Base-by-base conservation (phyloP, 37 sponge, comb jelly and placozoan genomes). In the Bolinopsis microptera region DNA sequence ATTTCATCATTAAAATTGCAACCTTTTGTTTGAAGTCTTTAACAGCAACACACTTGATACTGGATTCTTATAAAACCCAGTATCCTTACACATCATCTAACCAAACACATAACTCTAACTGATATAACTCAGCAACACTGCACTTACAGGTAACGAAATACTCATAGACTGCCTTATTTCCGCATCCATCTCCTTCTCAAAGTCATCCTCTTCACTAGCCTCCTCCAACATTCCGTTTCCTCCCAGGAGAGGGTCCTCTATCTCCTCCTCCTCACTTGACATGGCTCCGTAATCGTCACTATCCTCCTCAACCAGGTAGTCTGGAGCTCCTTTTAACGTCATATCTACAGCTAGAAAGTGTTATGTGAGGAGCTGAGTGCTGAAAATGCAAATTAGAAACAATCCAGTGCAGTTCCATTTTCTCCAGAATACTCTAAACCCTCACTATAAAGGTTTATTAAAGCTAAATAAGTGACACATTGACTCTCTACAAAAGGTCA, bases 161-260 rank as follows among this genome's bases (percentile, higher is more conserved):
- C 61, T 48, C 80, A 77, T 77, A 0, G 34, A 34, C 18, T 77
- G 33, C 34, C 32, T 31, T 28, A 77, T 77, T 18, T 77, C 80
- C 35, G 13, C 36, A 34, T 77, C 32, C 80, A 77, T 77, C 37
- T 77, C 80, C 80, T 77, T 77, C 80, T 77, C 80, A 35, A 77
- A 77, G 36, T 77, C 80, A 34, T 77, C 80, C 27, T 77, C 80
- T 34, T 21, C 2, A 1, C 3, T 18, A 22, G 5, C 74, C 74
- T 70, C 74, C 28, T 70, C 74, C 80, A 9, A n/a, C 21, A 70
- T n/a, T 1, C 28, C 34, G 5, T 77, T 36, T 2, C 36, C 80
- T 16, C 80, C 80, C 37, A 77, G 28, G 21, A 77, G 80, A 1
- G 80, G 80, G 32, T 77, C 80, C 35, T 32, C 35, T 16, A 34